Percentiles rank a stretch among this genome's conserved stretches.
Evolutionary conservation across 2,113 vertebrate species (phyloP).

Genomic region (Glaucomys volans): DNA sequence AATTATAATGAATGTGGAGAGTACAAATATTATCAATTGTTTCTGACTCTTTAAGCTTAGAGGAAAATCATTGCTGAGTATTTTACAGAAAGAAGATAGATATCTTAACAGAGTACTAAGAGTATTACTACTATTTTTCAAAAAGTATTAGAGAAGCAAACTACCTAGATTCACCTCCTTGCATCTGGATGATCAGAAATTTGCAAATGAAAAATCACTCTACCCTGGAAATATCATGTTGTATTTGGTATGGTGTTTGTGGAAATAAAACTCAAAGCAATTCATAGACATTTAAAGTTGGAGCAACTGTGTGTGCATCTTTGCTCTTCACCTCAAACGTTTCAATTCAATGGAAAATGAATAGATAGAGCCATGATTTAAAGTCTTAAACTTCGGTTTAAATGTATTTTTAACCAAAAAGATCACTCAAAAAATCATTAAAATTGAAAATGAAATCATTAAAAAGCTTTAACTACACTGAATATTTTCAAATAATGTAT

Average conservation of each 20-base stretch:
- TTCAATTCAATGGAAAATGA: neutral
- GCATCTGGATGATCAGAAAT: constrained; percentile 29
- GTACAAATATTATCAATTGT: neutral
- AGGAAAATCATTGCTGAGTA: constrained; percentile 48
- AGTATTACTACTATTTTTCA: neutral
- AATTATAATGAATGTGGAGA: neutral
- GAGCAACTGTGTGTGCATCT: neutral
- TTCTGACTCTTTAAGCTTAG: neutral
- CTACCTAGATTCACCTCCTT: neutral
- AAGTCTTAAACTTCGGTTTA: neutral
- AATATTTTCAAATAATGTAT: constrained; percentile 44
- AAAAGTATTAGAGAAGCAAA: constrained; percentile 22
- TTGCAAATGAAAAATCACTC: neutral
- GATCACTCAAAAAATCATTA: constrained; percentile 11
- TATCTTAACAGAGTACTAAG: neutral
- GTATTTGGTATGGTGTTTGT: neutral
- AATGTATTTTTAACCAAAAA: constrained; percentile 32
- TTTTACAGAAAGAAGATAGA: constrained; percentile 19
- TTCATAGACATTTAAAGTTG: neutral
- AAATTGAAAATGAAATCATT: neutral
- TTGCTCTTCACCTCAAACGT: neutral
- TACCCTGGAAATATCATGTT: neutral
- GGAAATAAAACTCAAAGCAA: constrained; percentile 37
- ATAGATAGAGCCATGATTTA: neutral
- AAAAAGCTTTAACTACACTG: constrained; percentile 19